Conservation (phyloP, 2,113 vertebrate species). For the Corynorhinus townsendii region DNA sequence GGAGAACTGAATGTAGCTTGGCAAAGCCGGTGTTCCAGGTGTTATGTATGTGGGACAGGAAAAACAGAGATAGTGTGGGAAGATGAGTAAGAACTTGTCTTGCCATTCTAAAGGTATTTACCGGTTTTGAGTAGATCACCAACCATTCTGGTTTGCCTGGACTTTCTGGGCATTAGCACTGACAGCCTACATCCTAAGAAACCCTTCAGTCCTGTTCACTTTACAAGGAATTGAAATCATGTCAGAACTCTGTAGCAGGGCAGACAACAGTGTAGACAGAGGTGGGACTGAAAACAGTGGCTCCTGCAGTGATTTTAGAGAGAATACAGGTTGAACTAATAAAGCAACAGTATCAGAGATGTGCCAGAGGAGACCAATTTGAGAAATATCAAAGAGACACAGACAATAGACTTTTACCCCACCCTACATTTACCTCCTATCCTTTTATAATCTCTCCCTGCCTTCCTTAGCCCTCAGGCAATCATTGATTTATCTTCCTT, state of each 20-base stretch:
- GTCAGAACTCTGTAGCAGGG: not conserved
- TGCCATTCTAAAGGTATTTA: not conserved
- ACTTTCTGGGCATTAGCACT: not conserved
- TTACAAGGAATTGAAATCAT: not conserved
- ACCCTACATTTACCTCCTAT: not conserved
- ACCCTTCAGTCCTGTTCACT: not conserved
- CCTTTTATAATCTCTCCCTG: not conserved
- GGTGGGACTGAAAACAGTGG: fast-evolving
- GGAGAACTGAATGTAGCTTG: not conserved
- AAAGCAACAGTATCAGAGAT: not conserved
- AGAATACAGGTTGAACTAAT: not conserved
- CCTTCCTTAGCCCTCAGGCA: not conserved
- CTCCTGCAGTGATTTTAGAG: not conserved
- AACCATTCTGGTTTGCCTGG: not conserved
- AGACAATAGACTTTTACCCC: not conserved
- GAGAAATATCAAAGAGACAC: not conserved
- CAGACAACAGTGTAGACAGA: not conserved
- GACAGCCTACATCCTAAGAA: not conserved
- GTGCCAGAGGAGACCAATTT: not conserved
- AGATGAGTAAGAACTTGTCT: not conserved
- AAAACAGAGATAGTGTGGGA: not conserved
- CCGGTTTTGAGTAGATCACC: not conserved
- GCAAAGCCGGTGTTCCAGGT: not conserved
- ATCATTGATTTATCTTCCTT: not conserved
- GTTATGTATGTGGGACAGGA: not conserved